Conservation (phyloP, 1,140 invertebrate genomes). For the Berghia stephanieae region DNA sequence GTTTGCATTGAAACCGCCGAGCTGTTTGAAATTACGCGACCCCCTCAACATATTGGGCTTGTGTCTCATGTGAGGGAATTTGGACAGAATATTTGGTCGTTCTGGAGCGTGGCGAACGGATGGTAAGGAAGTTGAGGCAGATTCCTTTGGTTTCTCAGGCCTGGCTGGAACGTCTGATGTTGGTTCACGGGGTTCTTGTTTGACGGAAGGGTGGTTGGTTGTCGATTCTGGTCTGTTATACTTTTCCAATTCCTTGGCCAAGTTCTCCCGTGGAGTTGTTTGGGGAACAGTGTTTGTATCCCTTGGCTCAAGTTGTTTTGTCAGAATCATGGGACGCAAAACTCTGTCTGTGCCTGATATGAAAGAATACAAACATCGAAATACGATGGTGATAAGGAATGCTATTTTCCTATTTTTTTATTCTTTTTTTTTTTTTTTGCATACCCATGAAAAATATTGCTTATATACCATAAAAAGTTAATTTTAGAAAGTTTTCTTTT, state of each 20-base stretch:
- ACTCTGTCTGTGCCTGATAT: conserved; percentile 61
- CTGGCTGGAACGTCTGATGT: neutral
- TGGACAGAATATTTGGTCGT: conserved; percentile 60
- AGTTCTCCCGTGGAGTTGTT: conserved; percentile 62
- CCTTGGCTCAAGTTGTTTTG: conserved; percentile 65
- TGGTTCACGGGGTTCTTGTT: neutral
- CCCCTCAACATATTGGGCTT: conserved; percentile 22
- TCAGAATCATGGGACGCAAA: conserved; percentile 66
- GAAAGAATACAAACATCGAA: conserved; percentile 27
- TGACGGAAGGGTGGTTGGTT: neutral
- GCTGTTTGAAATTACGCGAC: conserved; percentile 16
- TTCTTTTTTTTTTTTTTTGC: too few species aligned
- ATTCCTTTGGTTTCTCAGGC: neutral
- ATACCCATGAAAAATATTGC: too few species aligned
- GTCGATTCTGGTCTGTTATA: conserved; percentile 51
- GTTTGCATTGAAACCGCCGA: neutral
- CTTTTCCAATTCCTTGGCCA: conserved; percentile 67
- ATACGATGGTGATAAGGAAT: too few species aligned
- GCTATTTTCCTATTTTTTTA: too few species aligned
- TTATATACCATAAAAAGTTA: too few species aligned
- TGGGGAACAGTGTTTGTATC: conserved; percentile 52
- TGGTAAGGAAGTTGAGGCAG: neutral
- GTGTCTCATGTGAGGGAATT: conserved; percentile 70
- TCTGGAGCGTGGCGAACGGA: conserved; percentile 38
- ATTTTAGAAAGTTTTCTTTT: too few species aligned